These are phyloP conservation scores for Lomographa bimaculata DNA, from an alignment of 2,888 invertebrate species.

Conservation along the genomic window DNA sequence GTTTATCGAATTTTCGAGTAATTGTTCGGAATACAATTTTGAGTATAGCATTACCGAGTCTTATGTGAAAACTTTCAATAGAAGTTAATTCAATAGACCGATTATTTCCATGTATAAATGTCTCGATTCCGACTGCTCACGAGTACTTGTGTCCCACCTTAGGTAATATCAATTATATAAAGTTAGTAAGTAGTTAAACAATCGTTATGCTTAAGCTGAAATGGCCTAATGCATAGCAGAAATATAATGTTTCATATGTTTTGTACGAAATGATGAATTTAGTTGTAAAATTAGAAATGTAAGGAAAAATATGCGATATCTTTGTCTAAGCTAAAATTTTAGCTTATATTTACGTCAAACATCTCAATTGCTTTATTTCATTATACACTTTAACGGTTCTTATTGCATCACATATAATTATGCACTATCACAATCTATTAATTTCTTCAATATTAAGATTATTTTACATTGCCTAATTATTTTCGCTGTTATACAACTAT, in stretches of 20 bases:
- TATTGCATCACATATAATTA: slow-evolving; percentile 13
- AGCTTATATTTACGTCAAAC: no score
- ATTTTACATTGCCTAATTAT: slow-evolving; percentile 1
- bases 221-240: slow-evolving; percentile 38
- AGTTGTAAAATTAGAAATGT: slow-evolving; percentile 17
- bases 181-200: slow-evolving; percentile 7
- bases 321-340: slow-evolving; percentile 1
- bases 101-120: no score
- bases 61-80: no score
- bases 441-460: no score
- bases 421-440: slow-evolving; percentile 14
- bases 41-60: no score
- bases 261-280: slow-evolving; percentile 34
- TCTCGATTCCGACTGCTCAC: no score
- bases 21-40: no score
- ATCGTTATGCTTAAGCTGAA: slow-evolving; percentile 23
- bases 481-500: slow-evolving; percentile 10
- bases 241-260: slow-evolving; percentile 36
- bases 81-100: no score
- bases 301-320: slow-evolving; percentile 11
- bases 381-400: slow-evolving; percentile 1
- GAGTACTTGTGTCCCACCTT: slow-evolving; percentile 43
- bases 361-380: neutral
- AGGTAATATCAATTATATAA: slow-evolving; percentile 28
- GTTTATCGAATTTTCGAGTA: slow-evolving; percentile 9